Conservation (phyloP, 2,888 invertebrate genomes). For the Aricia artaxerxes region DNA sequence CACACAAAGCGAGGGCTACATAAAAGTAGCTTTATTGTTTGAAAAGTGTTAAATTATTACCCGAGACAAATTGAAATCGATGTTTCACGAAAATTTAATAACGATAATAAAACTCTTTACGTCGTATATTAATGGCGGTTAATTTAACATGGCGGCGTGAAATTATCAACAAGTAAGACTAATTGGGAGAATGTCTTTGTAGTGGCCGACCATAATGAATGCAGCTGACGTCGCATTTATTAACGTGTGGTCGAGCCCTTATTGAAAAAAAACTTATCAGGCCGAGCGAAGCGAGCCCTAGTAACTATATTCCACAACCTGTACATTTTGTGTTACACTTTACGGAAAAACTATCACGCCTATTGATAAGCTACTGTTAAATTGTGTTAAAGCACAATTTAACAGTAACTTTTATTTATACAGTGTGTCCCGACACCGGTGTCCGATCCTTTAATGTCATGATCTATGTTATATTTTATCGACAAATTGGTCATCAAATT, state of each 20-base stretch:
- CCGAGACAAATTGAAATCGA: neutral
- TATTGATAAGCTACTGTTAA: too few species aligned
- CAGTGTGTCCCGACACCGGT: too few species aligned
- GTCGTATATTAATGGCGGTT: constrained; percentile 23
- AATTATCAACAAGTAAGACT: constrained; percentile 42
- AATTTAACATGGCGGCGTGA: constrained; percentile 42
- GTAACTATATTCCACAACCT: too few species aligned
- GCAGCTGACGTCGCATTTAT: constrained; percentile 7
- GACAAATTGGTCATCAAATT: too few species aligned
- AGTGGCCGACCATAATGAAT: constrained; percentile 34
- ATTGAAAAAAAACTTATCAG: neutral
- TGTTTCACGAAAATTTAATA: constrained; percentile 11
- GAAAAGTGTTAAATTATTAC: constrained; percentile 1
- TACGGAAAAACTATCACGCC: too few species aligned
- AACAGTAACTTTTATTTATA: too few species aligned
- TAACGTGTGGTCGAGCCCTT: constrained; percentile 13
- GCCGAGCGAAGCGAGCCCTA: too few species aligned
- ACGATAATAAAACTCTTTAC: constrained; percentile 6
- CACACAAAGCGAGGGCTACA: neutral
- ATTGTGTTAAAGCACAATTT: too few species aligned
- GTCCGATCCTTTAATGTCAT: too few species aligned
- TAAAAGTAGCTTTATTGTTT: constrained; percentile 16
- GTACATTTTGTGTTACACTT: too few species aligned
- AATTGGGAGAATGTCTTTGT: constrained; percentile 42
- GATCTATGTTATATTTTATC: too few species aligned